Base-by-base conservation (phyloP, 64 coral and sea anemone species). In the Astreopora myriophthalma region DNA sequence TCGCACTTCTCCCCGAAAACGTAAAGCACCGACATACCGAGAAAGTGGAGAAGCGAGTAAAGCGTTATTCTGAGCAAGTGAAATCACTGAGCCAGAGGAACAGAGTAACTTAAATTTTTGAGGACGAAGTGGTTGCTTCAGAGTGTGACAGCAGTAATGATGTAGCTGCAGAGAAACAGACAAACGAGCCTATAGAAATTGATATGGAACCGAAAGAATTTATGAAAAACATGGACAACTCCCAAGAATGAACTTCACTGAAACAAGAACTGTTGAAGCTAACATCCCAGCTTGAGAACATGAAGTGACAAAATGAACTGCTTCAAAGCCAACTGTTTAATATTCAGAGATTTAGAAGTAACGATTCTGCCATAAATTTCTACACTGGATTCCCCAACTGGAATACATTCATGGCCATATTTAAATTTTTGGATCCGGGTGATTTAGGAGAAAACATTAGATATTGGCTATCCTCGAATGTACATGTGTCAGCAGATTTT, bases 381-480 rank as follows among this genome's bases (percentile, higher is more conserved):
- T 87, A 87, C 63, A 87, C 84, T 14, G 83, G 91, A 11, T 93
- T 87, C 79, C 78, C 86, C 33, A 87, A 76, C 76, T 93, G 84
- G 91, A 85, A 86, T 23, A 36, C 60, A 30, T 93, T 93, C 34
- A 79, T 79, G 83, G 30, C 39, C 14, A 63, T 93, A 29, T 93
- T 86, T 44, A 75, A 40, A n/a, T 93, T 77, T 34, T 80, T 93
- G 48, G 33, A 93, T 49, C 91, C 82, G 28, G 82, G 91, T 51
- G 69, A 93, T 48, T 33, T 37, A 12, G 83, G 73, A 17, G 72
- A 86, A 58, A 92, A 92, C 69, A 92, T 76, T 13, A 65, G 9
- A 42, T 92, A 64, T 57, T 92, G 57, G 90, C 16, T 26, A 3
- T 35, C 71, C 27, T 62, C 87, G 26, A 89, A 42, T 25, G 60